Base-by-base conservation (phyloP, 1,140 invertebrate genomes). In the Steinernema khuongi region DNA sequence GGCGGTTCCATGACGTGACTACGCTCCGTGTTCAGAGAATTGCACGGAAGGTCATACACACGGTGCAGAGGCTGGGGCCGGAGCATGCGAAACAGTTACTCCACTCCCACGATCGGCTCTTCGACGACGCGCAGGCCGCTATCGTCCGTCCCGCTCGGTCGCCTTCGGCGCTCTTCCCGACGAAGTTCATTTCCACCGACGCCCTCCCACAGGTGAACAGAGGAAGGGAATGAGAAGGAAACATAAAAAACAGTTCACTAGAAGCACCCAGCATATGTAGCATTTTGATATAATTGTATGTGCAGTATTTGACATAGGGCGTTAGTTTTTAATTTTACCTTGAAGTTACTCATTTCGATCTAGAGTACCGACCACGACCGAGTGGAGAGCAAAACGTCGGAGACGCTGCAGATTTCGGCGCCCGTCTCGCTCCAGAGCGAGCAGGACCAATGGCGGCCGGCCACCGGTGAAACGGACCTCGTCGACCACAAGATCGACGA, bases 61-160 rank as follows among this genome's bases (percentile, higher is more conserved):
- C 76, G 29, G 72, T 79, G 31, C 70, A 78, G 43, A 78, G 75
- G 68, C 60, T 79, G 4, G 78, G 78, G 22, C 68, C 41, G 4
- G 78, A 79, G 60, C 75, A 77, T 19, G 73, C 76, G 7, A 33
- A 70, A 7, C 67, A 78, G 17, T 29, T 77, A 0, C 68, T 79
- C 1, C 78, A 79, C 67, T 71, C 73, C 31, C 78, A 79, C 29
- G 78, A 79, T 33, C 68, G 74, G 28, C 28, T 75, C 1, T 67
- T 74, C 26, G 70, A 73, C 18, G 74, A 75, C 22, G 69, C 29
- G 1, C 44, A 26, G 7, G 43, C 43, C 17, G 60, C 60, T 29
- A 74, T 43, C 33, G 36, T 74, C 22, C n/a, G 33, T 18, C 28
- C 67, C 31, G 22, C 29, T 36, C 0, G 28, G 19, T 72, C 41